phyloP scores from a whole-genome alignment of 2,888 invertebrate species.

The Drosophila prolongata region DNA sequence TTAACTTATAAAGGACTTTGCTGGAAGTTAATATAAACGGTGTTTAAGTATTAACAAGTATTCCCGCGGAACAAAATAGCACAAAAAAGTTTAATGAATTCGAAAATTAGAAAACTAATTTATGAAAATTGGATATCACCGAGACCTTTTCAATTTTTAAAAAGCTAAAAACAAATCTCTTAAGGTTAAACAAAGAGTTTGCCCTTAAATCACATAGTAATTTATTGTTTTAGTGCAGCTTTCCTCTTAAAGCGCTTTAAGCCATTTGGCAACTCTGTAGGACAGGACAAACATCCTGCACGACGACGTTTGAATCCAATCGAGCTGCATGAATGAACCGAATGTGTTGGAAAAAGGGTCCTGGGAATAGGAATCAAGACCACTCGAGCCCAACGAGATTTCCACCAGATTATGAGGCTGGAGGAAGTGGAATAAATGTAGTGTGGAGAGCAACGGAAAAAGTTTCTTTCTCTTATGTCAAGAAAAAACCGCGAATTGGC shows the following conservation, averaged over 20 bases:
- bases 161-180: too few species aligned
- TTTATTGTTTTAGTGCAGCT: not conserved
- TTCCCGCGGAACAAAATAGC: too few species aligned
- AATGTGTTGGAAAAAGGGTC: slow-evolving; percentile 32
- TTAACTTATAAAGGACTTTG: too few species aligned
- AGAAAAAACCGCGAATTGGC: slow-evolving; percentile 34
- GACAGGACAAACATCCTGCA: slow-evolving; percentile 29
- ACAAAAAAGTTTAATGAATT: too few species aligned
- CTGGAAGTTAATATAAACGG: too few species aligned
- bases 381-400: slow-evolving; percentile 26
- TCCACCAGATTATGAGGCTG: too few species aligned
- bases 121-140: too few species aligned
- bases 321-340: slow-evolving; percentile 37
- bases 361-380: not conserved
- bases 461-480: slow-evolving; percentile 26
- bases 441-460: not conserved
- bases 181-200: too few species aligned
- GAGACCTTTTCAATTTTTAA: too few species aligned
- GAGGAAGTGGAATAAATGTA: not conserved
- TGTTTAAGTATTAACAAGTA: too few species aligned
- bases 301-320: slow-evolving; percentile 21
- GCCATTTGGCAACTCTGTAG: not conserved
- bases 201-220: too few species aligned
- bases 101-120: too few species aligned
- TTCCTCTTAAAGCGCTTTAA: slow-evolving; percentile 1